Evolutionary conservation across 1,140 invertebrate genomes (phyloP).

Genomic region (Drosophila ohnishii): DNA sequence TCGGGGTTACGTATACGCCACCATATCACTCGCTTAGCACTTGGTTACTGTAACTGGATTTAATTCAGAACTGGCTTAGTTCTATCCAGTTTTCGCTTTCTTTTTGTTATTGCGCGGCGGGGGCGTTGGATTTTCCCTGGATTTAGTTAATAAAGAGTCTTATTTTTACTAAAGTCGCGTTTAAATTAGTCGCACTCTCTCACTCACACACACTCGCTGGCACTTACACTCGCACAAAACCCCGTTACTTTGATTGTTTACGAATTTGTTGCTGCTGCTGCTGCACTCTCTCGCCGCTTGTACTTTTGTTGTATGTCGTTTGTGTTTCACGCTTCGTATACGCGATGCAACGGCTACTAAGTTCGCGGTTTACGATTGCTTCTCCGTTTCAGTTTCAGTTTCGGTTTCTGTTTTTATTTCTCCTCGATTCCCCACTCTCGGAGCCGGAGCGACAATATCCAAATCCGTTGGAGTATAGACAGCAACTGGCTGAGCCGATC

Average conservation of each 20-base stretch:
- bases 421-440: conserved; percentile 30
- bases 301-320: conserved; percentile 51
- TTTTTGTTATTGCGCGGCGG: conserved; percentile 25
- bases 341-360: conserved; percentile 62
- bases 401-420: conserved; percentile 35
- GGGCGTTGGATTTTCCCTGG: conserved; percentile 16
- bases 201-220: conserved; percentile 3
- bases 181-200: conserved; percentile 46
- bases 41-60: conserved; percentile 15
- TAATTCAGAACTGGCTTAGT: conserved; percentile 21
- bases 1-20: conserved; percentile 40
- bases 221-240: conserved; percentile 59
- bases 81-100: conserved; percentile 19
- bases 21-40: conserved; percentile 29
- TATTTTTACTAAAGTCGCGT: conserved; percentile 38
- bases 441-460: conserved; percentile 54
- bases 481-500: conserved; percentile 69
- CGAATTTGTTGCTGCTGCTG: conserved; percentile 37
- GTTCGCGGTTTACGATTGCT: conserved; percentile 44
- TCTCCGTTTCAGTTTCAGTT: conserved; percentile 17
- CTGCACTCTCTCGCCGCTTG: conserved; percentile 35
- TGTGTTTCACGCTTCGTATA: conserved; percentile 76
- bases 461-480: conserved; percentile 69
- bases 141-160: conserved; percentile 35
- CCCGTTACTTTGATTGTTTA: conserved; percentile 59